These are phyloP conservation scores for Volucella zonaria DNA, from an alignment of 2,888 invertebrate species.

Conservation along the genomic window DNA sequence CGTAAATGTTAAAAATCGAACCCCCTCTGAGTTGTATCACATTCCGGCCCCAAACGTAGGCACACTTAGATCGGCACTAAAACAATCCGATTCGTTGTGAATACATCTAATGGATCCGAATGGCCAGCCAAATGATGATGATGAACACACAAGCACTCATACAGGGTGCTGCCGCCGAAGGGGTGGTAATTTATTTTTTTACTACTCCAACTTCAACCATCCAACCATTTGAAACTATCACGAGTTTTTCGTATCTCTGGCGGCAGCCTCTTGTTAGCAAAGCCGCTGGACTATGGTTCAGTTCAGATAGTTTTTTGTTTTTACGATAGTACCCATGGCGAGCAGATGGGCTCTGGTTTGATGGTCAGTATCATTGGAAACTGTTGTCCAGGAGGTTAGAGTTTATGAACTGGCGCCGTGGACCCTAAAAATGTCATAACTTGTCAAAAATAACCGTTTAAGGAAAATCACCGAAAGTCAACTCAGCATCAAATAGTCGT, in stretches of 20 bases:
- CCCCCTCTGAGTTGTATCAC: conserved; percentile 9
- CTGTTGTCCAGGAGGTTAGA: conserved; percentile 11
- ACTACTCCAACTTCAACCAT: background rate
- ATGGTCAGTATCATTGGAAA: conserved; percentile 44
- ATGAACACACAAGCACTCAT: conserved; percentile 54
- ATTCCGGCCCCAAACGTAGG: background rate
- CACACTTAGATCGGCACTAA: conserved; percentile 48
- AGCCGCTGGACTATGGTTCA: background rate
- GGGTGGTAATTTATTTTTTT: conserved; percentile 53
- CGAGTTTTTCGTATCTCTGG: background rate
- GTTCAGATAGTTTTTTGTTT: conserved; percentile 4
- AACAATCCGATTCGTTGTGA: conserved; percentile 62
- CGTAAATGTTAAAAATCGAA: conserved; percentile 24
- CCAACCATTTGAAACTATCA: too few relatives aligned
- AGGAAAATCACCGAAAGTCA: conserved; percentile 45
- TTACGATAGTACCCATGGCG: conserved; percentile 39
- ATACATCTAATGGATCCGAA: conserved; percentile 67
- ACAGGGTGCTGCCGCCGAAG: conserved; percentile 28
- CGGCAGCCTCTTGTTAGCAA: conserved; percentile 1
- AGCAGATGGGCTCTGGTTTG: conserved; percentile 44
- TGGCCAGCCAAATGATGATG: conserved; percentile 51
- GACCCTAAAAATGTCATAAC: conserved; percentile 68
- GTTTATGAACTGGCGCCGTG: conserved; percentile 61
- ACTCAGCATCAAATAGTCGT: background rate
- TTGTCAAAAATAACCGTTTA: conserved; percentile 61